Evolutionary conservation across 2,888 invertebrate genomes (phyloP).

Genomic region (Cephus pulcher): DNA sequence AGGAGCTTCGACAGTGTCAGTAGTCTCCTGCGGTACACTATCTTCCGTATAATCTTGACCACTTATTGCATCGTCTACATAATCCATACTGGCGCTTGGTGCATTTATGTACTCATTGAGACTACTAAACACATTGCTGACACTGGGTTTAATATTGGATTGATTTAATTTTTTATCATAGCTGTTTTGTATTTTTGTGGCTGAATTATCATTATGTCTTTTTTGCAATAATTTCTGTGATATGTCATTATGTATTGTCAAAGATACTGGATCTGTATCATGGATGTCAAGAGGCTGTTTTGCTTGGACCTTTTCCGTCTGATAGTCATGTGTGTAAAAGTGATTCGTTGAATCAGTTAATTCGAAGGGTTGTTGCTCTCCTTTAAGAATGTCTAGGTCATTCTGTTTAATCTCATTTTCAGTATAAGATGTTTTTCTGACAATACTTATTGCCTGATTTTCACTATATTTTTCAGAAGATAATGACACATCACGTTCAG

Average conservation of each 20-base stretch:
- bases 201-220: conserved; percentile 47
- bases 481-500: neutral
- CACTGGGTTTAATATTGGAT: conserved; percentile 66
- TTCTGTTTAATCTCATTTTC: conserved; percentile 31
- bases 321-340: conserved; percentile 46
- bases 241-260: conserved; percentile 53
- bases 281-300: conserved; percentile 44
- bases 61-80: conserved; percentile 30
- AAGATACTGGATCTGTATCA: conserved; percentile 39
- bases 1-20: neutral
- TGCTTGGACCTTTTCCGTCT: conserved; percentile 39
- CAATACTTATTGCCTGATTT: neutral
- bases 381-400: conserved; percentile 6
- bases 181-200: conserved; percentile 49
- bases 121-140: conserved; percentile 75
- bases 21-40: conserved; percentile 17
- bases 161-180: conserved; percentile 59
- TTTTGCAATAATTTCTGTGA: conserved; percentile 54
- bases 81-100: conserved; percentile 51
- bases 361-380: neutral
- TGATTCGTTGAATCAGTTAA: conserved; percentile 47
- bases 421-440: neutral
- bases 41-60: conserved; percentile 29
- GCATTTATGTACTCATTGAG: conserved; percentile 73
- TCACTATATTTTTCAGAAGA: neutral